phyloP scores from a whole-genome alignment of 2,113 vertebrate species.

The Casuarius casuarius region DNA sequence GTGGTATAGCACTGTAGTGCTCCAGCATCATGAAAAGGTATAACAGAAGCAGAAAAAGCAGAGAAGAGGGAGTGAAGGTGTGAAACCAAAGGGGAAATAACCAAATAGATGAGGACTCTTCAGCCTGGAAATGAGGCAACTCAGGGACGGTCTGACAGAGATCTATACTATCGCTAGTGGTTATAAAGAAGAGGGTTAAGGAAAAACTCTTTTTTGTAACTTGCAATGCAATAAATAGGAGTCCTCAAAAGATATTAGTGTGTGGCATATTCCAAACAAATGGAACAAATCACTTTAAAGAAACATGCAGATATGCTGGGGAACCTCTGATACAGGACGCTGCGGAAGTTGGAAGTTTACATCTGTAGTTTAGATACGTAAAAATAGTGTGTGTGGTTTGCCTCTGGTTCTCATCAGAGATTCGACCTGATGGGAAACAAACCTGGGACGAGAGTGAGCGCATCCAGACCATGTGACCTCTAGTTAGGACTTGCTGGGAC shows the following conservation, averaged over 20 bases:
- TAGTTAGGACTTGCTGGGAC: background rate
- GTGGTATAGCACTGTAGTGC: background rate
- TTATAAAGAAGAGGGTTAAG: background rate
- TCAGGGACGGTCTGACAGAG: background rate
- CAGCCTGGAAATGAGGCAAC: background rate
- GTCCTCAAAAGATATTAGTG: background rate
- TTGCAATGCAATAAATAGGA: background rate
- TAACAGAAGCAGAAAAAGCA: background rate
- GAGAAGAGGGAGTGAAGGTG: background rate
- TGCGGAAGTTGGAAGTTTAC: background rate
- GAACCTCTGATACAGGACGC: background rate
- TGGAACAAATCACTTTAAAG: background rate
- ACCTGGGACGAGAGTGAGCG: background rate
- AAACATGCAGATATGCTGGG: background rate
- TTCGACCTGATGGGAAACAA: background rate
- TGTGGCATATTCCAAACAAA: background rate
- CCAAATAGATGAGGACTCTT: background rate
- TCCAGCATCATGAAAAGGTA: background rate
- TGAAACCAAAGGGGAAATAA: background rate
- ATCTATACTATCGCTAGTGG: background rate
- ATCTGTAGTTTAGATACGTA: background rate
- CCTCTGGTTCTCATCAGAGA: background rate
- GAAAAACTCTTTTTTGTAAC: background rate
- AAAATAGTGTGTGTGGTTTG: background rate
- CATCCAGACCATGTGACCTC: background rate